A percentile compares a stretch with the other conserved stretches of the same genome.
These are phyloP conservation scores for Morone chrysops DNA, from an alignment of 2,113 vertebrate species.

Conservation along the genomic window DNA sequence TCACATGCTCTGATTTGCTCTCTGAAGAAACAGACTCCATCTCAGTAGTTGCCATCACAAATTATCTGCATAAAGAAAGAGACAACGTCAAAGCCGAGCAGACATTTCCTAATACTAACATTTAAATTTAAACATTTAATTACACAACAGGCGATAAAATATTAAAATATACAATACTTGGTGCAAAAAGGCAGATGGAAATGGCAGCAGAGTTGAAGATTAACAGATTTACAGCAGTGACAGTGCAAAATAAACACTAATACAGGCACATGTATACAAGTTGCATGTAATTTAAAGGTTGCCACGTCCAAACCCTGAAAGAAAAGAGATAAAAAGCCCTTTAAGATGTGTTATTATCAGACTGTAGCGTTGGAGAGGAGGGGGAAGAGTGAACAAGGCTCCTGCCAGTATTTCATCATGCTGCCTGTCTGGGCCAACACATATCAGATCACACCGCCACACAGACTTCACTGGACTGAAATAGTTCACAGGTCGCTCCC, in stretches of 20 bases:
- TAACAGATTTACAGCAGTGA: no score
- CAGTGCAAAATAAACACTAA: no score
- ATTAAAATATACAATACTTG: no score
- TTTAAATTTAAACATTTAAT: no score
- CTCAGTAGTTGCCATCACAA: constrained; percentile 89
- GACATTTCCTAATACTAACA: no score
- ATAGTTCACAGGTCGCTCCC: not conserved
- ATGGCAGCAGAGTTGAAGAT: no score
- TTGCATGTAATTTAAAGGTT: no score
- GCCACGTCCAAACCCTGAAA: no score
- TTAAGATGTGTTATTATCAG: not conserved
- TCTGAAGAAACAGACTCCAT: constrained; percentile 85
- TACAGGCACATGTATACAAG: no score
- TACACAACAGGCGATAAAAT: no score
- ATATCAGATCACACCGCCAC: not conserved
- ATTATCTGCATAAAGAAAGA: constrained; percentile 60
- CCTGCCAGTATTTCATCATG: constrained; percentile 51
- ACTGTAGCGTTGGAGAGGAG: not conserved
- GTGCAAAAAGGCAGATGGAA: no score
- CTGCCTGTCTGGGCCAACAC: constrained; percentile 2
- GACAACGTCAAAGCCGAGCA: no score
- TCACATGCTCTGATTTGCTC: constrained; percentile 85
- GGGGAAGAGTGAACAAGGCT: not conserved
- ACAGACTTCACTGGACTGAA: not conserved
- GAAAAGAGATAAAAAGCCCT: not conserved